Conservation (phyloP, 2,888 invertebrate genomes). For the Agriotes lineatus region DNA sequence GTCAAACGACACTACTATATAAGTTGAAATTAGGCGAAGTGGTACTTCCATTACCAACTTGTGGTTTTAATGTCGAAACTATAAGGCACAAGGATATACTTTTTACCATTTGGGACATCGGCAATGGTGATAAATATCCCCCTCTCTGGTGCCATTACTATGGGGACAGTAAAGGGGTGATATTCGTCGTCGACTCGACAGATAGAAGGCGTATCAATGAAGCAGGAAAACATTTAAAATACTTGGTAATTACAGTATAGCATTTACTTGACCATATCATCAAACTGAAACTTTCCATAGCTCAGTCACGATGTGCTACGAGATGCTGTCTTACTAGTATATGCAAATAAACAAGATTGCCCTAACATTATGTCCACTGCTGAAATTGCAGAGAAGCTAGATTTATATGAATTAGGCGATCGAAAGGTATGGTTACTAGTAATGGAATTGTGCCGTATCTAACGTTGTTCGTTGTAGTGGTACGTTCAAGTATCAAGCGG, state of each 20-base stretch:
- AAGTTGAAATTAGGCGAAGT: not conserved
- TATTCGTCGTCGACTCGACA: not conserved
- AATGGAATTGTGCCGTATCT: no score
- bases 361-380: not conserved
- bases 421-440: not conserved
- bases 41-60: not conserved
- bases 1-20: not conserved
- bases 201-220: not conserved
- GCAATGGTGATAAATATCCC: not conserved
- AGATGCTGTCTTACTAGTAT: not conserved
- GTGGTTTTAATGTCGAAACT: not conserved
- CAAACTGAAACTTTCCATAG: not conserved
- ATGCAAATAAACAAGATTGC: not conserved
- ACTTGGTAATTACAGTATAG: not conserved
- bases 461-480: no score
- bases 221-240: not conserved
- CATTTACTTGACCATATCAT: not conserved
- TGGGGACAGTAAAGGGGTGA: not conserved
- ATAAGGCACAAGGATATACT: not conserved
- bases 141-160: not conserved
- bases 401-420: not conserved
- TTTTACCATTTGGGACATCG: not conserved
- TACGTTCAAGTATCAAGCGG: no score
- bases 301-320: not conserved
- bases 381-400: not conserved